phyloP scores from a whole-genome alignment of 2,888 invertebrate genomes.

The Physocephala rufipes region DNA sequence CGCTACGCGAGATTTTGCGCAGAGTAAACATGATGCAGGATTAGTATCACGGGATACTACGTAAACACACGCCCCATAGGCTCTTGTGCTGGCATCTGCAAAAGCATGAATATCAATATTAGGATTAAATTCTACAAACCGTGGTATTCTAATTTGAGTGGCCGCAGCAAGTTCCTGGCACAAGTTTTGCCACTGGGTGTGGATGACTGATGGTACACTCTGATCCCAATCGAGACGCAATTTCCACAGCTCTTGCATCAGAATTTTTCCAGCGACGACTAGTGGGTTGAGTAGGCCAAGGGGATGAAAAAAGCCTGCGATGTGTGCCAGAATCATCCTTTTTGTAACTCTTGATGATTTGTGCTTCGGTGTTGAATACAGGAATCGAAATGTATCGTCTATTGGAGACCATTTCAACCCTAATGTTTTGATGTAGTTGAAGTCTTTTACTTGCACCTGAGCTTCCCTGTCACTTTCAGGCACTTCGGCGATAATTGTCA shows the following conservation, averaged over 20 bases:
- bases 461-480: slow-evolving; percentile 23
- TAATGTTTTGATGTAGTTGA: slow-evolving; percentile 29
- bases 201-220: slow-evolving; percentile 2
- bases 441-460: slow-evolving; percentile 22
- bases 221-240: slow-evolving; percentile 15
- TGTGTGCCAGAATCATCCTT: slow-evolving; percentile 26
- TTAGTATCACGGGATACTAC: not conserved
- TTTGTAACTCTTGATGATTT: slow-evolving; percentile 11
- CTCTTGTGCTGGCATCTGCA: slow-evolving; percentile 8
- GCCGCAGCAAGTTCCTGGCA: not conserved
- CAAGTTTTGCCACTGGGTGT: slow-evolving; percentile 10
- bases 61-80: slow-evolving; percentile 20
- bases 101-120: slow-evolving; percentile 22
- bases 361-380: not conserved
- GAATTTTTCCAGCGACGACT: slow-evolving; percentile 13
- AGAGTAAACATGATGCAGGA: slow-evolving; percentile 20
- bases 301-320: slow-evolving; percentile 34
- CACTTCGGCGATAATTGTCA: slow-evolving; percentile 10
- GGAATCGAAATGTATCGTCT: slow-evolving; percentile 27
- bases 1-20: slow-evolving; percentile 37
- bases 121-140: slow-evolving; percentile 4
- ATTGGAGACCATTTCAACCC: slow-evolving; percentile 34
- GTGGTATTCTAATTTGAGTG: not conserved
- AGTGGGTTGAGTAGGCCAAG: slow-evolving; percentile 33
- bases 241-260: not conserved